phyloP scores from a whole-genome alignment of 2,797 vertebrate species.

The Ctenochaetus hawaiiensis region DNA sequence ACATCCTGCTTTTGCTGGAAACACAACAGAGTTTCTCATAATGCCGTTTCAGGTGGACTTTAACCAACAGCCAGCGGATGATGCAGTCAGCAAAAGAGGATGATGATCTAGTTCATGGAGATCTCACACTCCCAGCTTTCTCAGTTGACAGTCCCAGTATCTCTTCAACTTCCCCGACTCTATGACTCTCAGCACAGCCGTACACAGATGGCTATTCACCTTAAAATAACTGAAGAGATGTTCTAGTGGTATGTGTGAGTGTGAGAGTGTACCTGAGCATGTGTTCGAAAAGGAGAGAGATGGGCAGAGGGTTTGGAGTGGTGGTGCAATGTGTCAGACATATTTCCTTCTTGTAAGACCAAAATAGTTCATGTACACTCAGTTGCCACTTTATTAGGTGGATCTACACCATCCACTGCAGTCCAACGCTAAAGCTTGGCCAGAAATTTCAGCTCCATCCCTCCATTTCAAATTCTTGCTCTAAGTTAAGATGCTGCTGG shows the following conservation, averaged over 20 bases:
- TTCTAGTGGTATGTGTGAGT: slow-evolving; percentile 16
- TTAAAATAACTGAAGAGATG: slow-evolving; percentile 47
- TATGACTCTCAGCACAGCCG: slow-evolving; percentile 18
- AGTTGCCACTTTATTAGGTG: slow-evolving; percentile 4
- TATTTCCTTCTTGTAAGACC: slow-evolving; percentile 10
- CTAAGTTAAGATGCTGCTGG: slow-evolving; percentile 17
- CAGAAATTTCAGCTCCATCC: not conserved
- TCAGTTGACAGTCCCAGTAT: slow-evolving; percentile 8
- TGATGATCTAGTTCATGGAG: slow-evolving; percentile 14
- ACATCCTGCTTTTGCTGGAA: too few species aligned
- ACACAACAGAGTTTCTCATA: too few species aligned
- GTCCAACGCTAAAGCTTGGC: not conserved
- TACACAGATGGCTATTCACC: slow-evolving; percentile 2
- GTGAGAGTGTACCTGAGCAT: not conserved
- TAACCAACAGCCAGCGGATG: slow-evolving; percentile 25
- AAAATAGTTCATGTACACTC: not conserved
- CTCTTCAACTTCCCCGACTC: slow-evolving; percentile 10
- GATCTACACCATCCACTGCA: not conserved
- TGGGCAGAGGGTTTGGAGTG: not conserved
- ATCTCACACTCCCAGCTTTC: slow-evolving; percentile 4
- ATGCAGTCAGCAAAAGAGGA: slow-evolving; percentile 21
- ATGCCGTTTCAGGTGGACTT: not conserved
- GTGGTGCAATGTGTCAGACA: slow-evolving; percentile 9
- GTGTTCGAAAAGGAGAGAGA: slow-evolving; percentile 1
- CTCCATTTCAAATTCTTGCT: not conserved